phyloP scores from a whole-genome alignment of 1,140 invertebrate species.

The Neoseiulus cucumeris region DNA sequence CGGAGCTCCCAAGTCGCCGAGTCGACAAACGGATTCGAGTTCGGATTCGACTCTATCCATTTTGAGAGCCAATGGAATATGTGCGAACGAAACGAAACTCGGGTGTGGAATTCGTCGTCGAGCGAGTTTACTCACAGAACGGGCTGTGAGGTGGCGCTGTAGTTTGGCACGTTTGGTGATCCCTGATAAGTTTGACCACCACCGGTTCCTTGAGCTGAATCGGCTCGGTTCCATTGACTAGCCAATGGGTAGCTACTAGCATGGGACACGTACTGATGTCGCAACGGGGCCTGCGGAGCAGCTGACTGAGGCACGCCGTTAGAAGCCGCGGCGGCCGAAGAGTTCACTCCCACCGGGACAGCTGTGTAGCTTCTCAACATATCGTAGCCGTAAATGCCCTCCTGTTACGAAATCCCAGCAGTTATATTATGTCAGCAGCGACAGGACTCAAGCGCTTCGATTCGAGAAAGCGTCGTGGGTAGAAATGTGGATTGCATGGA shows the following conservation, averaged over 20 bases:
- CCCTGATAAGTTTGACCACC: too few species aligned
- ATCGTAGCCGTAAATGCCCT: not conserved
- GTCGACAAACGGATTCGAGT: too few species aligned
- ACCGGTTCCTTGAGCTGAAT: not conserved
- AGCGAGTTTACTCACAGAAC: not conserved
- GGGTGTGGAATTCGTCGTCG: too few species aligned
- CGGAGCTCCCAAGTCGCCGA: too few species aligned
- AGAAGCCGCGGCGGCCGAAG: too few species aligned
- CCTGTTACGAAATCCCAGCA: not conserved
- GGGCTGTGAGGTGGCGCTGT: not conserved
- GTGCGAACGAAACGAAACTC: too few species aligned
- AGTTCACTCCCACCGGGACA: not conserved
- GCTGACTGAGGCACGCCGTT: not conserved
- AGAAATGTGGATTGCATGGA: too few species aligned
- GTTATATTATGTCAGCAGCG: too few species aligned
- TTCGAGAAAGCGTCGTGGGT: too few species aligned
- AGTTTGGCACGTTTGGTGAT: not conserved
- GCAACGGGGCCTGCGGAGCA: not conserved
- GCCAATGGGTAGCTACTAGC: not conserved
- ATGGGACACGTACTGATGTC: not conserved
- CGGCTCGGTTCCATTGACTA: constrained; percentile 3
- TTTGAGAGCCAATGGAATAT: too few species aligned
- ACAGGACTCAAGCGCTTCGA: too few species aligned
- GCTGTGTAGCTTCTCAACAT: not conserved
- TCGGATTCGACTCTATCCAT: too few species aligned